A percentile compares a stretch with the other conserved stretches of the same genome.
Evolutionary conservation across 1,140 invertebrate species (phyloP).

Genomic region (Latrodectus geometricus): DNA sequence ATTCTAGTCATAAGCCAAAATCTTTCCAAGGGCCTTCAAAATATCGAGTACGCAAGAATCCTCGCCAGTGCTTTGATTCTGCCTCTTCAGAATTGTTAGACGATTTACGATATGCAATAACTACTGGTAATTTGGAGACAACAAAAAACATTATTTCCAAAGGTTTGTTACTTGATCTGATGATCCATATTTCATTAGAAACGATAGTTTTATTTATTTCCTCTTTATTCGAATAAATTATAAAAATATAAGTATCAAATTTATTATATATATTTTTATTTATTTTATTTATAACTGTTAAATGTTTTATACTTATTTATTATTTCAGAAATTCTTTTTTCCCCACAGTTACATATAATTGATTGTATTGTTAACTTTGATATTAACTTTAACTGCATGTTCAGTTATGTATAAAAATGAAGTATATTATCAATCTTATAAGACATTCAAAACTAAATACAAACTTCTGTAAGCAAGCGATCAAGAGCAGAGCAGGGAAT

Average conservation of each 20-base stretch:
- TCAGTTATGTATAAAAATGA: not conserved
- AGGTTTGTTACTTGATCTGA: constrained; percentile 61
- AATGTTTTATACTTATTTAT: too few relatives aligned
- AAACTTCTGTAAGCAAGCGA: too few relatives aligned
- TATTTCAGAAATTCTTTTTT: too few relatives aligned
- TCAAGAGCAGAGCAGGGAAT: too few relatives aligned
- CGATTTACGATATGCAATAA: constrained; percentile 67
- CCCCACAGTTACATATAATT: not conserved
- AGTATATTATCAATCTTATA: not conserved
- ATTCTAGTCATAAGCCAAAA: too few relatives aligned
- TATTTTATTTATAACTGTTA: too few relatives aligned
- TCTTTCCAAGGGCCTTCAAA: too few relatives aligned
- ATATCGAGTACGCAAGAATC: too few relatives aligned
- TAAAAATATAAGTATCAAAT: not conserved
- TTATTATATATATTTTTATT: too few relatives aligned
- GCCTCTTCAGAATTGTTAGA: constrained; percentile 52
- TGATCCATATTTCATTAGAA: not conserved
- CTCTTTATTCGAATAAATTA: not conserved
- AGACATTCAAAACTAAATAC: too few relatives aligned
- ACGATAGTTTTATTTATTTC: not conserved
- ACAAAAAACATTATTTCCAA: constrained; percentile 64
- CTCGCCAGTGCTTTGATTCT: constrained; percentile 11
- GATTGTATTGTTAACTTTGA: not conserved
- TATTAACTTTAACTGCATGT: not conserved
- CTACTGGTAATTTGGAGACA: constrained; percentile 66